Base-by-base conservation (phyloP, 2,113 vertebrate genomes). In the Mus pahari region DNA sequence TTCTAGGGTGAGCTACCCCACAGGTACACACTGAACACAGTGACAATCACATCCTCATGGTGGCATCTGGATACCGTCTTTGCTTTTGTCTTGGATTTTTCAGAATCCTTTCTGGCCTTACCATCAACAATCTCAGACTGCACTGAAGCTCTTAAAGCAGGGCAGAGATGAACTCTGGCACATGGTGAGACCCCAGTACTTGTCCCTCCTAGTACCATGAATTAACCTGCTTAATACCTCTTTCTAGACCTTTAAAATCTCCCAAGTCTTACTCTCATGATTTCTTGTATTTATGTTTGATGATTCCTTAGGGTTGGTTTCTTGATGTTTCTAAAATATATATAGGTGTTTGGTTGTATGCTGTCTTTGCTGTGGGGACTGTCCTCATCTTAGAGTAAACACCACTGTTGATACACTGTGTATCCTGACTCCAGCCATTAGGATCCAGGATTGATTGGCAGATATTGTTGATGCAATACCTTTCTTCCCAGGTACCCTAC, bases 31-130 rank as follows among this genome's bases (percentile, higher is more conserved):
- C 66, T 99, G 90, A 99, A 99, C 28, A 99, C 99, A 7, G 99
- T 99, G 7, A 99, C 99, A 8, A 99, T 99, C 81, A 99, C 99
- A 71, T 99, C 99, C 66, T 99, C 99, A 95, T 99, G 99, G 1
- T 99, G 99, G 94, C 99, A 99, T 96, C 99, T 99, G 12, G 99
- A 99, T 98, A 99, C 99, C 0, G 99, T 99, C 98, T 99, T 99
- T 75, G 99, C 99, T 36, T 68, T 33, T 68, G 66, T 36, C 98
- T 99, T 99, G 91, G 99, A 99, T 98, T 99, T 99, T 13, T 99
- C 99, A 0, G 99, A 99, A 98, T 99, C 99, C 94, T 99, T 99
- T 5, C 99, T 99, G 84, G 99, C 99, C 97, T 99, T 99, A 2
- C 99, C 99, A 20, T 99, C 99, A 36, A 81, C 50, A 36, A 22